Evolutionary conservation across 2,113 vertebrate genomes (phyloP).

Genomic region (Pseudopodoces humilis): DNA sequence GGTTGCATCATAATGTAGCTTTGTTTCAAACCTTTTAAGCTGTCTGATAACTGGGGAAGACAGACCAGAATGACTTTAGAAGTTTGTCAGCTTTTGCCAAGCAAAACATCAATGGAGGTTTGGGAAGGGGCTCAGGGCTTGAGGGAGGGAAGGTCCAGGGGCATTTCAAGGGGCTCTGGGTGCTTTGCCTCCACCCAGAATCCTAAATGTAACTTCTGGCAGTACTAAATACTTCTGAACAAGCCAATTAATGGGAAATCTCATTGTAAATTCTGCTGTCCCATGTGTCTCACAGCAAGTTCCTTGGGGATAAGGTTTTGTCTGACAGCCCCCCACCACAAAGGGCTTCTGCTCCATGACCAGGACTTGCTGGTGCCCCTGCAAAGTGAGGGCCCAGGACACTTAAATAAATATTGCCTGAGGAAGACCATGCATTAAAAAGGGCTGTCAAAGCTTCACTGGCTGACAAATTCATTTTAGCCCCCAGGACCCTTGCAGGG

Average conservation of each 20-base stretch:
- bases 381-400: neutral
- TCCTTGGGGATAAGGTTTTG: neutral
- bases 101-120: neutral
- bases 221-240: neutral
- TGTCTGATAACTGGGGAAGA: slow-evolving; percentile 30
- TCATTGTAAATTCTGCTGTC: neutral
- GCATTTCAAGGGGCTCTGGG: neutral
- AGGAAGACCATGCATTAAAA: neutral
- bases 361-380: neutral
- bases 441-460: neutral
- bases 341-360: neutral
- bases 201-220: neutral
- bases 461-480: neutral
- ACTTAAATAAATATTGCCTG: neutral
- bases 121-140: neutral
- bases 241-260: neutral
- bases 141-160: neutral
- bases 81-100: slow-evolving; percentile 40
- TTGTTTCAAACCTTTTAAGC: slow-evolving; percentile 59
- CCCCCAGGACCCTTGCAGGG: neutral
- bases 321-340: neutral
- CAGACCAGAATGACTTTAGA: slow-evolving; percentile 15
- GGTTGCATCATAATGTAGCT: slow-evolving; percentile 50
- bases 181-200: neutral
- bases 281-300: neutral